Conservation (phyloP, 2,797 vertebrate genomes). For the Pempheris klunzingeri region DNA sequence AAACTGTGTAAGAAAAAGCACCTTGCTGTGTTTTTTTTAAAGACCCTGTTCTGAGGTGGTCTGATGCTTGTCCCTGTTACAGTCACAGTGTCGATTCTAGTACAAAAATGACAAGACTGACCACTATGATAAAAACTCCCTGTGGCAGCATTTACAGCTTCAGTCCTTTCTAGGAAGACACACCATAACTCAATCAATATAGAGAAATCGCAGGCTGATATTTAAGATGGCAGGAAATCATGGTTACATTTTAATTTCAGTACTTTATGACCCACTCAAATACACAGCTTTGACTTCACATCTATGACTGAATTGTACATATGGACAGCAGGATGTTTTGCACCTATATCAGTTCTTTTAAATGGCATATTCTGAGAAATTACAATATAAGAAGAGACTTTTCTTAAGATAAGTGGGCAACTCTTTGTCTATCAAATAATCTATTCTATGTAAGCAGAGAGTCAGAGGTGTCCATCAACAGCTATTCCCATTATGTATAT, state of each 20-base stretch:
- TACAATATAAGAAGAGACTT: not conserved
- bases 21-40: not conserved
- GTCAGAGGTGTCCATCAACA: not conserved
- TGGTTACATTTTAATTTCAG: slow-evolving; percentile 14
- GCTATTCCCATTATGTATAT: not conserved
- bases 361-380: not conserved
- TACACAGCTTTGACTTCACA: not conserved
- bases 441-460: not conserved
- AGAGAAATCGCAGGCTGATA: not conserved
- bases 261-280: not conserved
- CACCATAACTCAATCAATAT: slow-evolving; percentile 32
- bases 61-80: slow-evolving; percentile 13
- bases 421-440: not conserved
- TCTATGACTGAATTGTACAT: not conserved
- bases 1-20: not conserved
- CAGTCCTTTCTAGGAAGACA: slow-evolving; percentile 22
- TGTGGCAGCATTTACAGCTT: slow-evolving; percentile 49
- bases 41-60: slow-evolving; percentile 5
- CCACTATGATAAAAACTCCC: slow-evolving; percentile 36
- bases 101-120: slow-evolving; percentile 26
- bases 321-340: not conserved
- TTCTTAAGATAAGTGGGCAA: not conserved
- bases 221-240: not conserved
- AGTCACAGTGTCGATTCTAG: slow-evolving; percentile 21
- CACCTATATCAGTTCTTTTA: not conserved